Percentiles rank a stretch among this genome's conserved stretches.
These are phyloP conservation scores for Empidonax alnorum DNA, from an alignment of 2,113 vertebrate species.

Conservation along the genomic window DNA sequence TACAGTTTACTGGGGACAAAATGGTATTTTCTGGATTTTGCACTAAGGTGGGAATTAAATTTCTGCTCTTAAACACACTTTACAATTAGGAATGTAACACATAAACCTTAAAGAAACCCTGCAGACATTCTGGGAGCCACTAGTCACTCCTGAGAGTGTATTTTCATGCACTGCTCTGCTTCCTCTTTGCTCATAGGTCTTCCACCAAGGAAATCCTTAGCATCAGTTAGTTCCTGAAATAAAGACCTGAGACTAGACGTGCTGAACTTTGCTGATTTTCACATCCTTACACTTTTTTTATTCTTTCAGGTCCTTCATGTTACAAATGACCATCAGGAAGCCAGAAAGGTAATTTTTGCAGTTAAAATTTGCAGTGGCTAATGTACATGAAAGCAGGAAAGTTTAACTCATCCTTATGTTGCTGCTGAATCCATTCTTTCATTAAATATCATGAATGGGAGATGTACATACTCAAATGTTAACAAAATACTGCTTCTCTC, in stretches of 20 bases:
- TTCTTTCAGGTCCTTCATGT: background rate
- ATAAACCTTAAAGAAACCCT: background rate
- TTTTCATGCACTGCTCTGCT: background rate
- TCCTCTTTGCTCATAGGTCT: background rate
- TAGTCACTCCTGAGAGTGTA: background rate
- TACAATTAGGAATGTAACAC: background rate
- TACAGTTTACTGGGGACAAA: background rate
- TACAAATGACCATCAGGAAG: background rate
- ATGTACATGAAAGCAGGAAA: background rate
- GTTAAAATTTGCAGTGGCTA: background rate
- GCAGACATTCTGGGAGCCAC: background rate
- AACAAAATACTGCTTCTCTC: slow-evolving; percentile 65
- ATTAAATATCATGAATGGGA: slow-evolving; percentile 63
- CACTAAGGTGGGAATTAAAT: background rate
- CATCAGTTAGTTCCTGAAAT: background rate
- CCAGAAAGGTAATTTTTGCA: background rate
- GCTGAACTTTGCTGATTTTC: background rate
- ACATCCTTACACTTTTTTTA: background rate
- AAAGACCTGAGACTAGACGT: background rate
- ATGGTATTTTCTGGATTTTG: background rate
- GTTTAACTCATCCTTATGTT: slow-evolving; percentile 21
- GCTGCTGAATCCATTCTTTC: slow-evolving; percentile 47
- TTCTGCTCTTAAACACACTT: background rate
- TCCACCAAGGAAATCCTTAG: background rate
- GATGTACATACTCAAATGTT: slow-evolving; percentile 34